Base-by-base conservation (phyloP, 1,140 invertebrate genomes). In the Cecropterus lyciades region DNA sequence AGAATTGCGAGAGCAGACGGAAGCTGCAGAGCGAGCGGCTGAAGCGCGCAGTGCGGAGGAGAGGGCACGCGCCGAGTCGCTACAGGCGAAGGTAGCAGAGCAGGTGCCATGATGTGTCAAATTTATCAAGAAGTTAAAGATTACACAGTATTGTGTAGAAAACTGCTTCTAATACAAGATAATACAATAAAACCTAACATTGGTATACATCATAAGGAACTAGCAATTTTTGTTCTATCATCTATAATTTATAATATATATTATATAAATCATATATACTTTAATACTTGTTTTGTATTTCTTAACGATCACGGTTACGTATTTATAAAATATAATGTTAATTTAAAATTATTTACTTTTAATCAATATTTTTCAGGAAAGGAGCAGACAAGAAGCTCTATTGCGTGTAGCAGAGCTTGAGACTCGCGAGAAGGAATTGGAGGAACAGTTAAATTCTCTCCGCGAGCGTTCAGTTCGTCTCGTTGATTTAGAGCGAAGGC, bases 31-130 rank as follows among this genome's bases (percentile, higher is more conserved):
- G 17, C 67, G 55, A 1, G 65, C 64, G 5, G 74, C 72, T 0
- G 70, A 72, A 6, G 45, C 43, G 0, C 76, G 74, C 0, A 70
- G 72, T 20, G 67, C 65, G 0, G 80, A 84, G 51, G 72, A 77
- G 33, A 67, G 57, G 1, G 37, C 73, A 14, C 81, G 77, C 42
- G 30, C 59, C 14, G 81, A 83, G 30, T 59, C 52, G 5, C 79
- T 91, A 15, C 76, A 82, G 75, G 79, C 80, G 78, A 87, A 88
- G 79, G 70, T 89, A 78, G 79, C 80, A 65, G 81, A 83, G 65
- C 83, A 91, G 87, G 88, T 91, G 77, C 75, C 62, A 71, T 69
- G 56, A 67, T 65, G 48, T 70, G 52, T 65, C 52, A 48, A 75
- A 67, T 74, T 73, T 65, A 67, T 67, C 46, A 16, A 65, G 5